Conservation (phyloP, 1,140 invertebrate genomes). For the Dysdera silvatica region DNA sequence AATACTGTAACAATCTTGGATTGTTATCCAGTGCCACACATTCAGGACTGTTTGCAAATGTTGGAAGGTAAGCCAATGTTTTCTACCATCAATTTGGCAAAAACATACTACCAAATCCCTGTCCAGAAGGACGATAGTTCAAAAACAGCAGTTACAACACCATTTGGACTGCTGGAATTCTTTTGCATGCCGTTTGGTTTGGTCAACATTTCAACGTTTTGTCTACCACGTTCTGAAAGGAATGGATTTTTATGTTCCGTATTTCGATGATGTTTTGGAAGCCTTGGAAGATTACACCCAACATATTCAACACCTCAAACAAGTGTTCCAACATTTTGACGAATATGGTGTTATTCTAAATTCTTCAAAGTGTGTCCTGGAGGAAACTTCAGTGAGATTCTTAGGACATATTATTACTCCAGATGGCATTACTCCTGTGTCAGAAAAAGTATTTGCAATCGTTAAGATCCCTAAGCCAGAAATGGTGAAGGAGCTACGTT, state of each 20-base stretch:
- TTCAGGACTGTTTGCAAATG: conserved; percentile 7
- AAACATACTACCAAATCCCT: conserved; percentile 23
- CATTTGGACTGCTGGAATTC: conserved; percentile 28
- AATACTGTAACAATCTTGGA: conserved; percentile 22
- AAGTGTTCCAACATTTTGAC: conserved; percentile 40
- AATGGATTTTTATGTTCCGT: neutral
- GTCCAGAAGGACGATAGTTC: conserved; percentile 5
- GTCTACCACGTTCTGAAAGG: conserved; percentile 11
- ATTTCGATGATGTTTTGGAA: conserved; percentile 41
- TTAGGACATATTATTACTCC: conserved; percentile 11
- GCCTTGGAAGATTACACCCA: conserved; percentile 37
- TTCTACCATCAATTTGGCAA: conserved; percentile 8
- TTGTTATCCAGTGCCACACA: conserved; percentile 24
- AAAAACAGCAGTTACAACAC: conserved; percentile 27
- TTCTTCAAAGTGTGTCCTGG: conserved; percentile 30
- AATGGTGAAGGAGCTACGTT: conserved; percentile 37
- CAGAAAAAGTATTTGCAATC: conserved; percentile 10
- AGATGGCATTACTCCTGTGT: conserved; percentile 14
- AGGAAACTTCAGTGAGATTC: conserved; percentile 1
- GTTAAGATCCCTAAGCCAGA: conserved; percentile 32
- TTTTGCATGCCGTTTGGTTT: conserved; percentile 25
- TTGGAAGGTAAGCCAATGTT: conserved; percentile 16
- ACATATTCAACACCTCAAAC: conserved; percentile 40
- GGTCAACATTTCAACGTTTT: conserved; percentile 24
- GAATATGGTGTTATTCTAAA: conserved; percentile 39